Percentiles rank a stretch among this genome's conserved stretches.
phyloP scores from a whole-genome alignment of 2,888 invertebrate species.

The Hanleya hanleyi region DNA sequence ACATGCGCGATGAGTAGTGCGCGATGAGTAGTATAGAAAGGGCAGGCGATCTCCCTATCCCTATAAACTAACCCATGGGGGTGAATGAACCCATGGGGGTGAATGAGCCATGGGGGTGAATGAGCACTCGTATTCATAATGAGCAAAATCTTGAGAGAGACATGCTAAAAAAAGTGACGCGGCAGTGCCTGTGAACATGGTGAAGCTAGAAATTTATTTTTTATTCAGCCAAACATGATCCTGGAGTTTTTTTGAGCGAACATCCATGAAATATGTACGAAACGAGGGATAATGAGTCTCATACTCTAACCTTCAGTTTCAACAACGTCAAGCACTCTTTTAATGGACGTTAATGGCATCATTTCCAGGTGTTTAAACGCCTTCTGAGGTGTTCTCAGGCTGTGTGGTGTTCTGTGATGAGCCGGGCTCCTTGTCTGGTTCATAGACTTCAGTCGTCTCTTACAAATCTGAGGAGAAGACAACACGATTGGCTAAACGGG shows the following conservation, averaged over 20 bases:
- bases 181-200: too few species aligned
- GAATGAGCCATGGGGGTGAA: too few species aligned
- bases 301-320: conserved; percentile 83
- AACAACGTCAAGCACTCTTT: conserved; percentile 91
- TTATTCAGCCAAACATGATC: not conserved
- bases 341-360: conserved; percentile 90
- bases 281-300: too few species aligned
- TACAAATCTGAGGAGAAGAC: conserved; percentile 74
- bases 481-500: too few species aligned
- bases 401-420: conserved; percentile 77
- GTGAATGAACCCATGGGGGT: too few species aligned
- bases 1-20: too few species aligned
- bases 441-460: conserved; percentile 75
- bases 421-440: conserved; percentile 79
- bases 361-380: conserved; percentile 93
- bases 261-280: not conserved
- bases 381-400: conserved; percentile 78
- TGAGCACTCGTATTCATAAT: too few species aligned
- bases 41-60: too few species aligned
- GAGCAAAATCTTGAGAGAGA: too few species aligned
- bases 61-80: too few species aligned
- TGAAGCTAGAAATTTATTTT: not conserved
- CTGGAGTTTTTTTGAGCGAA: not conserved
- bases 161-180: too few species aligned
- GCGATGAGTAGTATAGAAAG: too few species aligned